These are phyloP conservation scores for Cardinalis cardinalis DNA, from an alignment of 2,113 vertebrate species.

Conservation along the genomic window DNA sequence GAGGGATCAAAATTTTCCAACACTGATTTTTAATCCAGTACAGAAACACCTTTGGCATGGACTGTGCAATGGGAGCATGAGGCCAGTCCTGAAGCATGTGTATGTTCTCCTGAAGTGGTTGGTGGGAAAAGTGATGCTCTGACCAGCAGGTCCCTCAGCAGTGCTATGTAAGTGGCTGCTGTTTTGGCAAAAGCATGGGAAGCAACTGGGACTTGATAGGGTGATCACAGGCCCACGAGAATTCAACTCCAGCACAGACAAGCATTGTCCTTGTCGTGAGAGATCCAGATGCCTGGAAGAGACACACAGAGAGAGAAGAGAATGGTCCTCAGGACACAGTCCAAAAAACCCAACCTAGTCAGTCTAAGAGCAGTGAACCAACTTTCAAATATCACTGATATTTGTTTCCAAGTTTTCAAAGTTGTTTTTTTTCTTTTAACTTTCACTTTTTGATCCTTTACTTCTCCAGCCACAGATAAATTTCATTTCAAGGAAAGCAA, in stretches of 20 bases:
- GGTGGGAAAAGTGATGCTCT: neutral
- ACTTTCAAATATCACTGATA: neutral
- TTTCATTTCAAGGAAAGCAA: neutral
- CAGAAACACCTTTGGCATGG: neutral
- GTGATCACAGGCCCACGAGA: fast-evolving
- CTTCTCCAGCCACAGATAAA: neutral
- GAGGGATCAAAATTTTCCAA: neutral
- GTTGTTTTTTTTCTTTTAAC: neutral
- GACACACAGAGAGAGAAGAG: neutral
- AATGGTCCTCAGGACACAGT: neutral
- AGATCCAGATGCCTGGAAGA: neutral
- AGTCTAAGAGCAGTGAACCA: neutral
- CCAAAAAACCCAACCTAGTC: neutral
- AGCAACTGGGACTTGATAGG: neutral
- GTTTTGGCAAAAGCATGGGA: neutral
- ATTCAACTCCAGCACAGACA: neutral
- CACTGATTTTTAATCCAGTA: neutral
- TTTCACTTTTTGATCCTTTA: neutral
- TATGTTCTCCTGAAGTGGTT: neutral
- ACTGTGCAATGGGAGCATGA: neutral
- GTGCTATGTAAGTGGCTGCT: neutral
- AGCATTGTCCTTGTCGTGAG: neutral
- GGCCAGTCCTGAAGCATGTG: fast-evolving
- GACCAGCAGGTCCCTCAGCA: neutral
- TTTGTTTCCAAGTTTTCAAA: neutral